phyloP scores from a whole-genome alignment of 2,113 vertebrate species.

The Malurus melanocephalus region DNA sequence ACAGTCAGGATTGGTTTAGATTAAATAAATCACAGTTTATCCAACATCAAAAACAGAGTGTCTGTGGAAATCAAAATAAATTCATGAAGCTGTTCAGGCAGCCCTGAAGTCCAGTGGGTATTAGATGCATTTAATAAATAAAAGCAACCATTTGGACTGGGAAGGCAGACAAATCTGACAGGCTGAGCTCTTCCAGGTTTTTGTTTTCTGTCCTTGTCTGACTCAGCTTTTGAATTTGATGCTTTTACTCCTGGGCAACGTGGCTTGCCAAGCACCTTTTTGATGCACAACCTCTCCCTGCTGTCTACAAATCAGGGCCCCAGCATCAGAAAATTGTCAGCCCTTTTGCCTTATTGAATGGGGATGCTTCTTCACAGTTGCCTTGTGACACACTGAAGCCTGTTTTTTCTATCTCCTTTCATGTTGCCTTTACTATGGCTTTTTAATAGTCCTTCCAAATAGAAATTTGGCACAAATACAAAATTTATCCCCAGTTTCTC shows the following conservation, averaged over 20 bases:
- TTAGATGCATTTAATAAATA: constrained; percentile 22
- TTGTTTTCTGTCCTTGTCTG: constrained; percentile 18
- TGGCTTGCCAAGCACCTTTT: not conserved
- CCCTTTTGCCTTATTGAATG: not conserved
- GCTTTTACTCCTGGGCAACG: not conserved
- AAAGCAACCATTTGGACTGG: not conserved
- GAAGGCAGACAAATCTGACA: not conserved
- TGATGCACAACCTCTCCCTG: not conserved
- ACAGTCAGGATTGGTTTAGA: not conserved
- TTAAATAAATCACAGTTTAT: constrained; percentile 7
- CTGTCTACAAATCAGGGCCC: not conserved
- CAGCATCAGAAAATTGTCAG: not conserved
- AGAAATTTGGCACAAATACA: not conserved
- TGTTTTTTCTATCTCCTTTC: not conserved
- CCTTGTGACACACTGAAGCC: fast-evolving
- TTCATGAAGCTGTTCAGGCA: not conserved
- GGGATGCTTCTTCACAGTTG: not conserved
- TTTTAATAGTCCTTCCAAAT: not conserved
- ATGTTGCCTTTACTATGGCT: not conserved
- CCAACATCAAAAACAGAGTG: not conserved
- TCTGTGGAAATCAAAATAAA: constrained; percentile 30
- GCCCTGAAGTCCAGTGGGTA: not conserved
- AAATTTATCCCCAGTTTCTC: not conserved
- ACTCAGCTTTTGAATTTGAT: constrained; percentile 31
- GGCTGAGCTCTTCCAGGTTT: constrained; percentile 24